phyloP scores from a whole-genome alignment of 2,888 invertebrate genomes.

The Plusia festucae region DNA sequence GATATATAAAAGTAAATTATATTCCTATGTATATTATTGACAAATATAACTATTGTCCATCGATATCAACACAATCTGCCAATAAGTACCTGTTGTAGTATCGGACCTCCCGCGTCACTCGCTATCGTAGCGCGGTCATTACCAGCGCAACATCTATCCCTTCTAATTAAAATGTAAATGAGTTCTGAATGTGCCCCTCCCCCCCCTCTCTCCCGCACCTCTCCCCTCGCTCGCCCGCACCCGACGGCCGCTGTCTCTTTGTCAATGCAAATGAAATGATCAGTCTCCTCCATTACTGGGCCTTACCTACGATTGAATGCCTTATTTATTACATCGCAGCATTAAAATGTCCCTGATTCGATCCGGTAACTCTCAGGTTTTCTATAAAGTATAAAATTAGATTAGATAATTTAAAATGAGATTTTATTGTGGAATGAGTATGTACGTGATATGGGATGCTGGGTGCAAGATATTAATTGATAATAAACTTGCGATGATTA shows the following conservation, averaged over 20 bases:
- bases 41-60: not conserved
- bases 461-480: conserved; percentile 46
- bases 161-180: conserved; percentile 59
- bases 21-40: too few relatives aligned
- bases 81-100: not conserved
- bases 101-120: conserved; percentile 45
- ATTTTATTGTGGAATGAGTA: conserved; percentile 32
- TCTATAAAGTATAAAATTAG: conserved; percentile 51
- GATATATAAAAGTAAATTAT: too few relatives aligned
- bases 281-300: conserved; percentile 21
- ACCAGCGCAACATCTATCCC: conserved; percentile 30
- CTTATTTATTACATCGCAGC: conserved; percentile 48
- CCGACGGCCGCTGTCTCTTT: conserved; percentile 19
- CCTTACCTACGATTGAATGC: conserved; percentile 13
- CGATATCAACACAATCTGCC: not conserved
- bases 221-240: not conserved
- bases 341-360: conserved; percentile 55
- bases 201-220: not conserved
- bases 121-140: conserved; percentile 18
- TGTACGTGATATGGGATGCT: conserved; percentile 20
- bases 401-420: conserved; percentile 49
- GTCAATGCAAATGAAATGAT: conserved; percentile 20
- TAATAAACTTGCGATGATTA: conserved; percentile 42
- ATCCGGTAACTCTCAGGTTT: conserved; percentile 38
- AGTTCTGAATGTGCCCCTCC: conserved; percentile 19